Conservation (phyloP, 2,113 vertebrate species). For the Crotalus helleri region DNA sequence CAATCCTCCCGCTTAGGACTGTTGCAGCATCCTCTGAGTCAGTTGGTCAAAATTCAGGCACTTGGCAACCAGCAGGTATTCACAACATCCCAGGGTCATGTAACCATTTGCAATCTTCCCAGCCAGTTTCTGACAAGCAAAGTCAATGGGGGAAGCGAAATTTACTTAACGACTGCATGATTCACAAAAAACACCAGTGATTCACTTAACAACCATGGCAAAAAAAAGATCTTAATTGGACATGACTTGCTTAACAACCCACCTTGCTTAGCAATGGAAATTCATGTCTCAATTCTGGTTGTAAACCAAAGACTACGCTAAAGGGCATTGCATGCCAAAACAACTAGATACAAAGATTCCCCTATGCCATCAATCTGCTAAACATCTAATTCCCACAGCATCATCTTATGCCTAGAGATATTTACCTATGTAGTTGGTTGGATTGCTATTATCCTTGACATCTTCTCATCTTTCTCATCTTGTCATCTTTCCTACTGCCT, state of each 20-base stretch:
- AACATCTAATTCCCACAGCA: not conserved
- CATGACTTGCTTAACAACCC: not conserved
- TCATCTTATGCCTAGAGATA: no score
- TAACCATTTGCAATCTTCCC: not conserved
- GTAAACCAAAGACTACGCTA: not conserved
- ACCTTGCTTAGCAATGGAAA: not conserved
- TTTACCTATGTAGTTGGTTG: no score
- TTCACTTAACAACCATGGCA: not conserved
- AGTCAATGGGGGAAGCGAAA: not conserved
- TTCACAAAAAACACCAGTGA: not conserved
- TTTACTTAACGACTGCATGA: not conserved
- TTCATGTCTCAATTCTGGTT: not conserved
- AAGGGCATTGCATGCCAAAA: not conserved
- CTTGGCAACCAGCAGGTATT: no score
- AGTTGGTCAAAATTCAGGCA: no score
- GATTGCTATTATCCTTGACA: no score
- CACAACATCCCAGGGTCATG: not conserved
- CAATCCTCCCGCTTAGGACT: not conserved
- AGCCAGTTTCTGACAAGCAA: no score
- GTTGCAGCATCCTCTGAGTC: not conserved
- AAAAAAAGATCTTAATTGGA: not conserved
- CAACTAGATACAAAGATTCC: not conserved
- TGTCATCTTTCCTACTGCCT: no score
- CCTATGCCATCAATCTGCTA: not conserved
- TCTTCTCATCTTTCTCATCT: no score